phyloP scores from a whole-genome alignment of 23 tunicate species.

The Trididemnum nubilum region DNA sequence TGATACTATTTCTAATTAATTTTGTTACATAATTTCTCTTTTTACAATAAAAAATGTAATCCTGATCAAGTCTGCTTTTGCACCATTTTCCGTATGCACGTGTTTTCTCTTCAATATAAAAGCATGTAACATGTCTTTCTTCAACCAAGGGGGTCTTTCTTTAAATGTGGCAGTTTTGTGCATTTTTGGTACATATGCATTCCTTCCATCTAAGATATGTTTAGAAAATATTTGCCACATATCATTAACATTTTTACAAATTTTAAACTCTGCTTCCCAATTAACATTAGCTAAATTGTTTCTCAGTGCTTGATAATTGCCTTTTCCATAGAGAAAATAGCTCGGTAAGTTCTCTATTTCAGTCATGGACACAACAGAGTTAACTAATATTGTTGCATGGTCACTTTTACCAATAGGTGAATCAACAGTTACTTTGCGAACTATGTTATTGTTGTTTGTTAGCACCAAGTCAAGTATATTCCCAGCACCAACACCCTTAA shows the following conservation, averaged over 20 bases:
- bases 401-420: background rate
- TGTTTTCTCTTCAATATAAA: background rate
- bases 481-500: background rate
- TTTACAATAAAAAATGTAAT: background rate
- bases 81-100: background rate
- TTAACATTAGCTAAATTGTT: background rate
- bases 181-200: background rate
- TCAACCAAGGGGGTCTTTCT: background rate
- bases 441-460: background rate
- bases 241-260: background rate
- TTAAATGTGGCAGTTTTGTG: background rate
- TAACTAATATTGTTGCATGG: background rate
- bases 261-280: background rate
- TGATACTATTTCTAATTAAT: no score
- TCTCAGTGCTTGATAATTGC: background rate
- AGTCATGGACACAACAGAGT: no score
- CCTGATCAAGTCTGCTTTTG: background rate
- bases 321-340: background rate
- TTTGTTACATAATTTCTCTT: background rate
- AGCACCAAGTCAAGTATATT: no score
- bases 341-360: background rate
- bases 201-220: background rate
- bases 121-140: background rate
- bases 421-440: background rate
- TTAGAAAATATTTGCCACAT: background rate